Evolutionary conservation across 2,888 invertebrate genomes (phyloP).

Genomic region (Hirtodrosophila cameraria): DNA sequence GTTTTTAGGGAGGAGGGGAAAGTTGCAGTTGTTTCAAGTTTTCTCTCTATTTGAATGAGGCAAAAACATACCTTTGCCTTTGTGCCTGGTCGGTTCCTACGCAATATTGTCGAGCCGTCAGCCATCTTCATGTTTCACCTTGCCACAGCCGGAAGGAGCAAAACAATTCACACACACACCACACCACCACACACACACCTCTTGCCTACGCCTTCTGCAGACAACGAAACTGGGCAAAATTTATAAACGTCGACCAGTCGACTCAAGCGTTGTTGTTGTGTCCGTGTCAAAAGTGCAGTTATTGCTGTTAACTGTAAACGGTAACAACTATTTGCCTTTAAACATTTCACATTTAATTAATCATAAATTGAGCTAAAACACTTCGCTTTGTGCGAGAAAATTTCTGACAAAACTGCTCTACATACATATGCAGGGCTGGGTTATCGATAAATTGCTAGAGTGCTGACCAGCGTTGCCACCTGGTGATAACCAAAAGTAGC

Average conservation of each 20-base stretch:
- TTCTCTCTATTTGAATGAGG: no score
- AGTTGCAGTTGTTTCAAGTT: background rate
- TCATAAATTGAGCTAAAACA: constrained; percentile 53
- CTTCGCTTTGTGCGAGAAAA: constrained; percentile 71
- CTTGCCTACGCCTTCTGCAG: constrained; percentile 49
- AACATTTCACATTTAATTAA: constrained; percentile 50
- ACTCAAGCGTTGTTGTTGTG: constrained; percentile 22
- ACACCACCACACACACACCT: constrained; percentile 19
- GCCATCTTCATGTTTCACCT: constrained; percentile 90
- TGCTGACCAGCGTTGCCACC: background rate
- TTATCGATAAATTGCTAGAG: constrained; percentile 33
- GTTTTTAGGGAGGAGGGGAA: constrained; percentile 16
- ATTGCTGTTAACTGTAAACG: constrained; percentile 8
- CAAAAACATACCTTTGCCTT: constrained; percentile 90
- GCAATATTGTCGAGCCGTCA: constrained; percentile 91
- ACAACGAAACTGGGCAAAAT: constrained; percentile 42
- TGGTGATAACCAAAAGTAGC: no score
- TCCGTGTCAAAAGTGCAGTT: constrained; percentile 26
- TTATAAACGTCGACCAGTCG: constrained; percentile 8
- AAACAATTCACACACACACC: constrained; percentile 38
- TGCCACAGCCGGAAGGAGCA: constrained; percentile 51
- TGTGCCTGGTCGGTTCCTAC: constrained; percentile 96
- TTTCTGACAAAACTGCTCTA: constrained; percentile 59
- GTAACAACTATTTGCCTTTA: constrained; percentile 42
- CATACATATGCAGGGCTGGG: constrained; percentile 49